Conservation (phyloP, 2,888 invertebrate species). For the Lasioglossum malachurum region DNA sequence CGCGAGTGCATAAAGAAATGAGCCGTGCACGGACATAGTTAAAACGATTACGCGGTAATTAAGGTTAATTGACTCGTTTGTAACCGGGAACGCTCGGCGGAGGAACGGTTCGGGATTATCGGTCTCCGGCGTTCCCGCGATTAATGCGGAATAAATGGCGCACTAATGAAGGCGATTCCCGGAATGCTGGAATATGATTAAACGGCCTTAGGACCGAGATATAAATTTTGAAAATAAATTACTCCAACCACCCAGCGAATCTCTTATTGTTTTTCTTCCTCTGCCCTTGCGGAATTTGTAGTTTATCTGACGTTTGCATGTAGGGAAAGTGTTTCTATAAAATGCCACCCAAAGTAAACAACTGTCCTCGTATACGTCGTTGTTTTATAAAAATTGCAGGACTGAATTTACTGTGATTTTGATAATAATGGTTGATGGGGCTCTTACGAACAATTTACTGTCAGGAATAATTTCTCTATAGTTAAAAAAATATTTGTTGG, state of each 20-base stretch:
- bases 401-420: too few relatives aligned
- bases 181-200: slow-evolving; percentile 38
- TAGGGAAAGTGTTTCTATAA: too few relatives aligned
- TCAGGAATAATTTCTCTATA: neutral
- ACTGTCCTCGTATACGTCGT: too few relatives aligned
- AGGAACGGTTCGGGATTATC: slow-evolving; percentile 55
- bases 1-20: slow-evolving; percentile 49
- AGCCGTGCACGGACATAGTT: slow-evolving; percentile 55
- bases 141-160: slow-evolving; percentile 47
- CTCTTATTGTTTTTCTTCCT: neutral
- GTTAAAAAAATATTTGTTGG: neutral
- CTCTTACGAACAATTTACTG: neutral
- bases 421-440: neutral
- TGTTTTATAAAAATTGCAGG: too few relatives aligned
- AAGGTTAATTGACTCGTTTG: slow-evolving; percentile 71
- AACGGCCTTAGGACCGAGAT: slow-evolving; percentile 5
- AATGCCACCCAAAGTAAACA: too few relatives aligned
- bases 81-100: slow-evolving; percentile 43
- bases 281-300: too few relatives aligned
- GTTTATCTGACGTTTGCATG: too few relatives aligned
- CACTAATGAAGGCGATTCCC: slow-evolving; percentile 35
- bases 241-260: neutral
- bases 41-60: slow-evolving; percentile 72
- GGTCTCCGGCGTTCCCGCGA: slow-evolving; percentile 41
- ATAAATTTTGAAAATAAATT: slow-evolving; percentile 17